These are phyloP conservation scores for Nebria brevicollis DNA, from an alignment of 2,888 invertebrate species.

Conservation along the genomic window DNA sequence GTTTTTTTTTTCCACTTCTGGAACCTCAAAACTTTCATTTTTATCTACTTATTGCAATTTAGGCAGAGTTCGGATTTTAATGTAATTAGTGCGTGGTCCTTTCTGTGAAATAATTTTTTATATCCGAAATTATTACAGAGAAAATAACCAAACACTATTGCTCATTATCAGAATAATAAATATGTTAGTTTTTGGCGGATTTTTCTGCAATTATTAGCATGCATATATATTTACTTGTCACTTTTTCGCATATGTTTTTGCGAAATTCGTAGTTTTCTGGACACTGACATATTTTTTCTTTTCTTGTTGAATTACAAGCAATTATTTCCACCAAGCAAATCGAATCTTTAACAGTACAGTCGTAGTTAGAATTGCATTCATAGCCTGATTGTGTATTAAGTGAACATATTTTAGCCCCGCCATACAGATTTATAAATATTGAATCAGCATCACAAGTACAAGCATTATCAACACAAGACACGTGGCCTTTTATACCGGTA, in stretches of 20 bases:
- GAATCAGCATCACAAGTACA: neutral
- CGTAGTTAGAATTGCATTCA: conserved; percentile 16
- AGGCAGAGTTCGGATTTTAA: too few relatives aligned
- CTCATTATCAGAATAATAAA: too few relatives aligned
- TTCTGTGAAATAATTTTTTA: too few relatives aligned
- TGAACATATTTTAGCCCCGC: neutral
- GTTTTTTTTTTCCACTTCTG: too few relatives aligned
- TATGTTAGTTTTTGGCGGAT: too few relatives aligned
- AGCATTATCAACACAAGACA: neutral
- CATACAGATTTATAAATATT: neutral
- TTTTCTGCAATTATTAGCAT: neutral
- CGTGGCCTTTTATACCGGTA: neutral
- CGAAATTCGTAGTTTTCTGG: neutral
- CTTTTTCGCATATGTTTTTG: neutral
- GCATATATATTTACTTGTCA: neutral
- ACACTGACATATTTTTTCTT: neutral
- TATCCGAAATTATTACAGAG: too few relatives aligned
- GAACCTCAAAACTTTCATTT: too few relatives aligned
- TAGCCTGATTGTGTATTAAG: neutral
- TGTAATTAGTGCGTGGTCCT: too few relatives aligned
- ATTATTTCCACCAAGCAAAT: neutral
- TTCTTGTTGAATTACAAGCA: neutral
- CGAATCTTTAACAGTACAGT: conserved; percentile 7
- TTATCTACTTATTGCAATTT: too few relatives aligned
- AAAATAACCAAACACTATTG: too few relatives aligned